Evolutionary conservation across 2,113 vertebrate genomes (phyloP).

Genomic region (Formicarius rufipectus): DNA sequence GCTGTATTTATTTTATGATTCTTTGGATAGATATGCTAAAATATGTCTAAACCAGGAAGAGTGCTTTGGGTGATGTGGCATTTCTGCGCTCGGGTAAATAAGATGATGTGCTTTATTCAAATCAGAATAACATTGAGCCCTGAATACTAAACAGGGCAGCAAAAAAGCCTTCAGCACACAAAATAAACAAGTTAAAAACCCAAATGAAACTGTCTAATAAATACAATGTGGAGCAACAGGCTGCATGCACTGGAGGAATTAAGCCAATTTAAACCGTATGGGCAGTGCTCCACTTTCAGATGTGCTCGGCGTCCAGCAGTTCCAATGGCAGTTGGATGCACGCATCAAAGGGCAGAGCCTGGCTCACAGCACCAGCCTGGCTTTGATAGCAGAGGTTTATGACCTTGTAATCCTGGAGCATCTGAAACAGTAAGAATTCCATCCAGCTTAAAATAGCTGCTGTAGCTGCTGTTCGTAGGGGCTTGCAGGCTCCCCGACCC

Average conservation of each 20-base stretch:
- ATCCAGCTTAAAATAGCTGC: slow-evolving; percentile 41
- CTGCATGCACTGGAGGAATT: slow-evolving; percentile 60
- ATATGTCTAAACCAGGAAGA: not conserved
- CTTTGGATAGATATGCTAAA: slow-evolving; percentile 9
- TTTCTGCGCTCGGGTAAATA: slow-evolving; percentile 48
- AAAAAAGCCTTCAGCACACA: slow-evolving; percentile 49
- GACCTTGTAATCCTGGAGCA: slow-evolving; percentile 38
- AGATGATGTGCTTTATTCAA: slow-evolving; percentile 39
- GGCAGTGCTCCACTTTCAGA: slow-evolving; percentile 36
- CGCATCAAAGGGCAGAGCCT: not conserved
- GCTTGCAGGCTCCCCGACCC: not conserved
- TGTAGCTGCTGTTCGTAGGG: not conserved
- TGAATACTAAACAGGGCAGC: slow-evolving; percentile 51
- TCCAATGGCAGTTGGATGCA: slow-evolving; percentile 5
- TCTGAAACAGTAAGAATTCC: slow-evolving; percentile 1
- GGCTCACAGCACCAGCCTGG: not conserved
- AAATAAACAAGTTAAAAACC: slow-evolving; percentile 44
- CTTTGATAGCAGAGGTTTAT: slow-evolving; percentile 51
- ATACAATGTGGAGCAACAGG: slow-evolving; percentile 43
- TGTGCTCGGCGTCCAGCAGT: not conserved
- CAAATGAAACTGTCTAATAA: slow-evolving; percentile 62
- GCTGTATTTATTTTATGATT: not conserved
- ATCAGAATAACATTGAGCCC: slow-evolving; percentile 18
- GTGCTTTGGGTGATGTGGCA: slow-evolving; percentile 1
- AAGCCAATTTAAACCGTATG: slow-evolving; percentile 50